A percentile compares a stretch with the other conserved stretches of the same genome.
Conservation (phyloP, 2,113 vertebrate species). For the Reinhardtius hippoglossoides region DNA sequence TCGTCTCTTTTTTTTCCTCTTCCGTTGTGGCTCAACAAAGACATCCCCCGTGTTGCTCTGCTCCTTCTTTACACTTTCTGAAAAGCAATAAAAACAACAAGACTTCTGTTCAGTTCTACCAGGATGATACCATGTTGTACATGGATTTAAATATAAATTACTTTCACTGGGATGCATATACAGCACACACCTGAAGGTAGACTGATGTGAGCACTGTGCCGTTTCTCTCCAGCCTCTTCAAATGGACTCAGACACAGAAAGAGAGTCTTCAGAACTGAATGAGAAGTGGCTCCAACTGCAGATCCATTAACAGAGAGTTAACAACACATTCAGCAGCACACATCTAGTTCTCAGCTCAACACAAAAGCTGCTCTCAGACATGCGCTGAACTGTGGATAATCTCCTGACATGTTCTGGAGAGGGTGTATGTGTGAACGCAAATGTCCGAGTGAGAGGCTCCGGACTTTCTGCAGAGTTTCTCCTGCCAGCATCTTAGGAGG, state of each 20-base stretch:
- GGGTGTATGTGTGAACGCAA: no score
- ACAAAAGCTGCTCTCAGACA: no score
- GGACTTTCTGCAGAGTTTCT: no score
- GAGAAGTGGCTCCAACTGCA: not conserved
- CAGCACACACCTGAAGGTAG: conserved; percentile 5
- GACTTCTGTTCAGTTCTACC: not conserved
- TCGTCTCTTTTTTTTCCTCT: conserved; percentile 76
- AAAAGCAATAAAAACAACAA: not conserved
- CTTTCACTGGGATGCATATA: not conserved
- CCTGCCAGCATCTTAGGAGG: no score
- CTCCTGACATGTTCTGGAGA: no score
- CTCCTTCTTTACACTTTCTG: conserved; percentile 16
- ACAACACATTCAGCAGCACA: not conserved
- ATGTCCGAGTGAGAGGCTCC: no score
- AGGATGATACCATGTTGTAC: not conserved
- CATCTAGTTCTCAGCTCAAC: not conserved
- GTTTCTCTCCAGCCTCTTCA: conserved; percentile 80
- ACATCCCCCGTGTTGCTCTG: fast-evolving
- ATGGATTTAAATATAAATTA: not conserved
- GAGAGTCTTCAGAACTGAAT: conserved; percentile 87
- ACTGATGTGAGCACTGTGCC: not conserved
- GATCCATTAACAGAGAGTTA: conserved; percentile 24
- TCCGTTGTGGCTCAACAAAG: fast-evolving
- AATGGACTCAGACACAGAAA: conserved; percentile 86
- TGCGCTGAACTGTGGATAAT: no score